Evolutionary conservation across 1,140 invertebrate genomes (phyloP).

Genomic region (Zaprionus taronus): DNA sequence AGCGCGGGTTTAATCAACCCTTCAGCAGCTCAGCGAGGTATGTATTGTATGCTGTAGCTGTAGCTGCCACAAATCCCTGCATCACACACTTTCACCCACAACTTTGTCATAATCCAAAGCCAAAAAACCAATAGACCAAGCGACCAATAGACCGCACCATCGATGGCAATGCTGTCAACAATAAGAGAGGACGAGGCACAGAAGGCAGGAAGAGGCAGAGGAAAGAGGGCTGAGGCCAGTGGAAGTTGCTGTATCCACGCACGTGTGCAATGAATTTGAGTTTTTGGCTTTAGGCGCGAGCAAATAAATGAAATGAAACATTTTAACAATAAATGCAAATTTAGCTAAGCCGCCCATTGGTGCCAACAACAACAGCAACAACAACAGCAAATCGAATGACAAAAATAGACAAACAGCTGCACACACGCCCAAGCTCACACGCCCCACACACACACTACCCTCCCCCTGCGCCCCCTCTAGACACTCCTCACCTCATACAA

Average conservation of each 20-base stretch:
- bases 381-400: slow-evolving; percentile 39
- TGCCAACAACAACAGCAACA: slow-evolving; percentile 55
- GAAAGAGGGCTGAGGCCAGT: neutral
- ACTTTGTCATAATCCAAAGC: slow-evolving; percentile 77
- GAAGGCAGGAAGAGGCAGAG: neutral
- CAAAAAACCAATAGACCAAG: slow-evolving; percentile 78
- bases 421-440: slow-evolving; percentile 16
- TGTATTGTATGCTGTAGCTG: too few relatives aligned
- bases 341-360: slow-evolving; percentile 77
- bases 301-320: slow-evolving; percentile 81
- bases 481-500: slow-evolving; percentile 1
- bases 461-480: neutral
- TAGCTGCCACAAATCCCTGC: neutral
- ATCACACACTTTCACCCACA: slow-evolving; percentile 39
- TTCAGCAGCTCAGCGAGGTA: neutral
- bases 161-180: slow-evolving; percentile 5
- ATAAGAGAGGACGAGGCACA: neutral
- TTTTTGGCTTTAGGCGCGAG: slow-evolving; percentile 38
- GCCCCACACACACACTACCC: neutral
- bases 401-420: slow-evolving; percentile 61
- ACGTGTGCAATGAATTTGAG: slow-evolving; percentile 64
- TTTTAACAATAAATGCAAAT: slow-evolving; percentile 83
- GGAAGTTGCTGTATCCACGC: slow-evolving; percentile 37
- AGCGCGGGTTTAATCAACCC: slow-evolving; percentile 32
- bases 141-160: slow-evolving; percentile 48